Conservation (phyloP, 2,113 vertebrate genomes). For the Ageneiosus marmoratus region DNA sequence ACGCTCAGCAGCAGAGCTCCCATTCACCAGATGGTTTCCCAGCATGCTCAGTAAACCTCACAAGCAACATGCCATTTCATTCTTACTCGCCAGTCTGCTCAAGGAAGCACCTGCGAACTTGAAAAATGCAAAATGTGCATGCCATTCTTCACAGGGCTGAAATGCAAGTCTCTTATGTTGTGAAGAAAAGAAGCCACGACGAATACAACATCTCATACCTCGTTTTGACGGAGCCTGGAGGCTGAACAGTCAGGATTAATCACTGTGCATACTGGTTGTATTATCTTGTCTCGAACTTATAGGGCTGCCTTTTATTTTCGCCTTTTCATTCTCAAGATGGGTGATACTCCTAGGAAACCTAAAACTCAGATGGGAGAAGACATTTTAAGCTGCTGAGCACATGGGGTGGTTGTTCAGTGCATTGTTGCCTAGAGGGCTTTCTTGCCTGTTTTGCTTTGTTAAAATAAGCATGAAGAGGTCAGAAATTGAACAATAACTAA, state of each 20-base stretch:
- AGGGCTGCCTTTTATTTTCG: neutral
- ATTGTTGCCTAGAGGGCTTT: neutral
- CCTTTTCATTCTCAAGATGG: neutral
- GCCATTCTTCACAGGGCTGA: slow-evolving; percentile 25
- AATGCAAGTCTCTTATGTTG: slow-evolving; percentile 14
- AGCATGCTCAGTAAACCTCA: slow-evolving; percentile 29
- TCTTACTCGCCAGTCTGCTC: slow-evolving; percentile 23
- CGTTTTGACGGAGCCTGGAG: slow-evolving; percentile 18
- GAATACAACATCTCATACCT: slow-evolving; percentile 37
- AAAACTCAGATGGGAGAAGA: neutral
- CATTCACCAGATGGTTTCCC: slow-evolving; percentile 46
- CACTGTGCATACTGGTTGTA: slow-evolving; percentile 25
- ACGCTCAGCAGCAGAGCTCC: slow-evolving; percentile 33
- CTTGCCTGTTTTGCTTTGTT: slow-evolving; percentile 12
- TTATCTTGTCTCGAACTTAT: slow-evolving; percentile 4
- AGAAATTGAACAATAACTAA: neutral
- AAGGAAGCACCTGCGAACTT: neutral
- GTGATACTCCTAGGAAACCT: neutral
- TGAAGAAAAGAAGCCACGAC: slow-evolving; percentile 27
- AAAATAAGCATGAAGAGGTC: neutral
- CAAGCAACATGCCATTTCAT: slow-evolving; percentile 19
- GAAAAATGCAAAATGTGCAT: slow-evolving; percentile 7
- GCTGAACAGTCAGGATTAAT: slow-evolving; percentile 38
- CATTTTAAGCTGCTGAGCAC: neutral
- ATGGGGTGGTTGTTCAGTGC: neutral